A percentile compares a stretch with the other conserved stretches of the same genome.
These are phyloP conservation scores for Eilema griseolum DNA, from an alignment of 2,888 invertebrate genomes.

Conservation along the genomic window DNA sequence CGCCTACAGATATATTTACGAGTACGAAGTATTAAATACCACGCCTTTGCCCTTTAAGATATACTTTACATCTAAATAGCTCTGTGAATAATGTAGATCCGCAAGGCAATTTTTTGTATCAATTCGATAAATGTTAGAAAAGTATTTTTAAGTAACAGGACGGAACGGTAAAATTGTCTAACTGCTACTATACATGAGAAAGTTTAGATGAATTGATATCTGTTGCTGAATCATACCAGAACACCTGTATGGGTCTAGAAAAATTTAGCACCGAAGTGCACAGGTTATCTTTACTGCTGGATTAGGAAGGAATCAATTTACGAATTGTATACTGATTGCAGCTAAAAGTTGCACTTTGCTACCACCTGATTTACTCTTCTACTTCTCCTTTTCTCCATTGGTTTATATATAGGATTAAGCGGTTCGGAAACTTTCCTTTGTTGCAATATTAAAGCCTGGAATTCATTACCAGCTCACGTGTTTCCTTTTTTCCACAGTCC, in stretches of 20 bases:
- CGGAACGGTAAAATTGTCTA: background rate
- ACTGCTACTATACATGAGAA: background rate
- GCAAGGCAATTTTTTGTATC: background rate
- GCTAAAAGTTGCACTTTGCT: too few relatives aligned
- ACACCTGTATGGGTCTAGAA: background rate
- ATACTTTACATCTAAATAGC: conserved; percentile 77
- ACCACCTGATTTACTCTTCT: too few relatives aligned
- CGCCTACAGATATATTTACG: conserved; percentile 81
- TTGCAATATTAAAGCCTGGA: too few relatives aligned
- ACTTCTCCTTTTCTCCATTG: too few relatives aligned
- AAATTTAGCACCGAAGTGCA: background rate
- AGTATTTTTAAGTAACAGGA: background rate
- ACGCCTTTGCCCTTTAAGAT: conserved; percentile 82
- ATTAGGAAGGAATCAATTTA: too few relatives aligned
- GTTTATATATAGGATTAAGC: too few relatives aligned
- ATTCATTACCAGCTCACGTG: too few relatives aligned
- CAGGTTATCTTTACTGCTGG: too few relatives aligned
- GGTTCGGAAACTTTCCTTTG: too few relatives aligned
- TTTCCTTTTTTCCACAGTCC: too few relatives aligned
- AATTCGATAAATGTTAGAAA: background rate
- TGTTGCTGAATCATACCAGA: background rate
- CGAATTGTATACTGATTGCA: too few relatives aligned
- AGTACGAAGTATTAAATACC: conserved; percentile 66
- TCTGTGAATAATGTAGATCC: conserved; percentile 43
- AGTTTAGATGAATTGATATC: background rate